Evolutionary conservation across 30 jellyfish, hydroid and myxozoan species (phyloP), one percentile per base, ranked within the genome.

Genomic region (Turritopsis dohrnii): DNA sequence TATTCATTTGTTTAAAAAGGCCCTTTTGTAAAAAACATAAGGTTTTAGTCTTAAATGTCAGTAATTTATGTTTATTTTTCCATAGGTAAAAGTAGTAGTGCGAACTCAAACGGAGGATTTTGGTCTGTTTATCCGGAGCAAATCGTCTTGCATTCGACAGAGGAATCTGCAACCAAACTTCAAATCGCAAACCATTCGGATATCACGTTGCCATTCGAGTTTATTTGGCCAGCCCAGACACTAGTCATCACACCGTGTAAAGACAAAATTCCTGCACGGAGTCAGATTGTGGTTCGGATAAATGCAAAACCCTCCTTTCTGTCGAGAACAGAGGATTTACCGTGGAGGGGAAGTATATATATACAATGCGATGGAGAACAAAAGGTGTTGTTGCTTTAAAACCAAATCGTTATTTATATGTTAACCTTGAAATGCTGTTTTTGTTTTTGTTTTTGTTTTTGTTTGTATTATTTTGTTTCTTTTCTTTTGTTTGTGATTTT

Each of bases 171-270:
- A 18, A 28, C 52, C 0, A 66, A 71, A n/a, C 71, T 82, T 28
- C 83, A 71, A 66, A 54, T 82, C 30, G 53, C 54, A 1, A 82
- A 82, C 71, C 30, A 82, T 26, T 13, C 89, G 1, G 83, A 82
- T 18, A 28, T 29, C 0, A 8, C 28, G 18, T 71, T 82, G 71
- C 69, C 89, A 41, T 92, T 92, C 80, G 95, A 87, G 72, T 92
- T 92, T 79, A 86, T 92, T 69, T 92, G 98, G 98, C 98, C 98
- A 0, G 95, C 96, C 16, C 86, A 92, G 66, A 88, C 94, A 29
- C 82, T 92, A 4, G 90, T 86, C 26, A 92, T 92, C 25, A 92
- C 94, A 0, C 98, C 98, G 24, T 83, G 96, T 72, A 88, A 92
- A 75, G 98, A 88, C 75, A 84, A 53, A 69, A 79, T 92, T 8